Base-by-base conservation (phyloP, 92 coral and sea anemone species). In the Phenganax stokvisi region DNA sequence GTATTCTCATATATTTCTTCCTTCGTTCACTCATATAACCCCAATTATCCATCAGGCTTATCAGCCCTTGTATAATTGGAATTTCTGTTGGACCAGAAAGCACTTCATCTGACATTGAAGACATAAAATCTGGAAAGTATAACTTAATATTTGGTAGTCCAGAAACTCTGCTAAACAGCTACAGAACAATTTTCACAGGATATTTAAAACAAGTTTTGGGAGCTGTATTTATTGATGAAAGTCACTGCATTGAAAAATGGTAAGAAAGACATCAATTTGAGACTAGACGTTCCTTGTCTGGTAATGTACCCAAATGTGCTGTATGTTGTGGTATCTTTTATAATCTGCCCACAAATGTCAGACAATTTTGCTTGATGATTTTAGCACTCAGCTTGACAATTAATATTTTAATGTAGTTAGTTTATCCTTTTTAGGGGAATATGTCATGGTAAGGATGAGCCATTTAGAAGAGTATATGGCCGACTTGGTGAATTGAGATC, bases 231-330 rank as follows among this genome's bases (percentile, higher is more conserved):
- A 66, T 87, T 55, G 85, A 87, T 60, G 88, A 72, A 57, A 76
- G 86, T 77, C 89, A 81, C 54, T 81, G 84, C 53, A 70, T 85
- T 71, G 86, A 86, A 12, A 85, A 85, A 72, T 88, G 88, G 88
- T 88, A 83, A 88, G 88, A 10, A 30, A 1, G 2, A 17, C 71
- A 11, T 10, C 15, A 10, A 11, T 3, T 17, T 10, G 25, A 28
- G 11, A 11, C 31, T 28, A 65, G 10, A 44, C 15, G 25, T 12
- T 65, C 15, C 15, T 28, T 17, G 10, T 10, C 27, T 65, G 25
- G 27, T 11, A 65, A 3, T 17, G 28, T 11, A 65, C 31, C 11
- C 71, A 11, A 44, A 37, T 37, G 47, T 37, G 47, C 47, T 37
- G 47, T 37, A 37, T 37, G 47, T 37, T 37, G 47, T 37, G 47